A percentile compares a stretch with the other conserved stretches of the same genome.
These are phyloP conservation scores for Oreochromis tanganicae DNA, from an alignment of 2,113 vertebrate species.

Conservation along the genomic window DNA sequence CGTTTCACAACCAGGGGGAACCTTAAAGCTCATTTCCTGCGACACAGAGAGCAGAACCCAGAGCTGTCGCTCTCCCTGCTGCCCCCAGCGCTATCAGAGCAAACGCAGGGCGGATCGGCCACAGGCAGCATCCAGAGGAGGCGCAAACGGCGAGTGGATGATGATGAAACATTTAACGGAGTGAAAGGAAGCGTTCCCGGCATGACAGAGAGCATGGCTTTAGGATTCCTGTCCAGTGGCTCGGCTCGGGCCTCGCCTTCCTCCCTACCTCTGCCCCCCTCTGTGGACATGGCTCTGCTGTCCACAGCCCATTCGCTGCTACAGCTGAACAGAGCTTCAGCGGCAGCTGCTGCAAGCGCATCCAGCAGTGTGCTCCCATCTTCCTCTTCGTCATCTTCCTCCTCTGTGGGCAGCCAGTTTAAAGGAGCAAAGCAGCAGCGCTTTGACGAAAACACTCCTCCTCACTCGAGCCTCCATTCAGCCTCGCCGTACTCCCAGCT, in stretches of 20 bases:
- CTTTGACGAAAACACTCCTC: constrained; percentile 80
- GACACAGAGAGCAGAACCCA: constrained; percentile 87
- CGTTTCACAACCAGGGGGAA: constrained; percentile 91
- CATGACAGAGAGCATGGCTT: constrained; percentile 67
- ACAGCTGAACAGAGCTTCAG: constrained; percentile 73
- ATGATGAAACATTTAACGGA: constrained; percentile 68
- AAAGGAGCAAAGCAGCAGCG: constrained; percentile 75
- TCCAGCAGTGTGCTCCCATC: constrained; percentile 58
- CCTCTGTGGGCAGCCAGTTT: constrained; percentile 66
- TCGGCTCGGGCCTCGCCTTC: constrained; percentile 64
- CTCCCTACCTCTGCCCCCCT: constrained; percentile 73
- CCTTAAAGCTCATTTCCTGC: constrained; percentile 89
- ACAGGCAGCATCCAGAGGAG: constrained; percentile 65
- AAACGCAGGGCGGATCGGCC: constrained; percentile 57
- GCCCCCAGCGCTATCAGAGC: constrained; percentile 74
- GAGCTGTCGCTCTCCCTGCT: constrained; percentile 88
- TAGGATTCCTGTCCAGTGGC: constrained; percentile 67
- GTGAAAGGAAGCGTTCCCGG: constrained; percentile 66
- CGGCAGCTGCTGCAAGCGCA: constrained; percentile 59
- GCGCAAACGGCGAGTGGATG: constrained; percentile 71
- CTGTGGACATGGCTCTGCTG: constrained; percentile 75
- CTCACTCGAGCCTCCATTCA: constrained; percentile 64
- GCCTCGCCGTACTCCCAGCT: constrained; percentile 73
- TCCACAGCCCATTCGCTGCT: constrained; percentile 77
- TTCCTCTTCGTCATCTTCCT: constrained; percentile 66